phyloP scores from a whole-genome alignment of 2,113 vertebrate species.

The Jacana jacana region DNA sequence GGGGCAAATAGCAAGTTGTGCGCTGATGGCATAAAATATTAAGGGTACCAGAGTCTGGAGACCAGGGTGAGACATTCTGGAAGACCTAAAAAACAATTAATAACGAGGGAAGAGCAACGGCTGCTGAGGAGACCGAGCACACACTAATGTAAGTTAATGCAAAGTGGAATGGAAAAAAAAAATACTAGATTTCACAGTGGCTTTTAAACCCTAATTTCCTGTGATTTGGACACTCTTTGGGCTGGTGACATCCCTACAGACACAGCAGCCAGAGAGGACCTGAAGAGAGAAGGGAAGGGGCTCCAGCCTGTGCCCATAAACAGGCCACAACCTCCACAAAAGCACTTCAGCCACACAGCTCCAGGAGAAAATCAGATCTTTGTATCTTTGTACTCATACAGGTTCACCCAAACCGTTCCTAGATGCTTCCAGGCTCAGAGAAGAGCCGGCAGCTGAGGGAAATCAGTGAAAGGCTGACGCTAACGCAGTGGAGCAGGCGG shows the following conservation, averaged over 20 bases:
- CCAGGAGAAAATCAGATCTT: neutral
- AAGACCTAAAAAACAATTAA: neutral
- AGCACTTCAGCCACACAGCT: neutral
- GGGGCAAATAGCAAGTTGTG: conserved; percentile 30
- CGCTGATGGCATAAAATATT: conserved; percentile 19
- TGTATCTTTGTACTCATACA: neutral
- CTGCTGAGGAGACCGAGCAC: neutral
- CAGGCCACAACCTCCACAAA: neutral
- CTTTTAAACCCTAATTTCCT: neutral
- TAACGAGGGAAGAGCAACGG: neutral
- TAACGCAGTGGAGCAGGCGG: neutral
- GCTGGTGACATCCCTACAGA: neutral
- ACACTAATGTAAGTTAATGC: neutral
- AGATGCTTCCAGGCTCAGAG: neutral
- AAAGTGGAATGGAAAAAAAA: neutral
- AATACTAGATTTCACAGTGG: neutral
- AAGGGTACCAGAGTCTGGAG: neutral
- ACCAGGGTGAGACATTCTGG: neutral
- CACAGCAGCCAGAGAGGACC: neutral
- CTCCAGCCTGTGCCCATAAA: neutral
- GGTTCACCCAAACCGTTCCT: neutral
- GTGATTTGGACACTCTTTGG: neutral
- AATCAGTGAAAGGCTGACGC: neutral
- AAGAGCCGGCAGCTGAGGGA: neutral
- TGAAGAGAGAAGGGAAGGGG: neutral